Evolutionary conservation across 2,888 invertebrate species (phyloP).

Genomic region (Deladenus siricidicola): DNA sequence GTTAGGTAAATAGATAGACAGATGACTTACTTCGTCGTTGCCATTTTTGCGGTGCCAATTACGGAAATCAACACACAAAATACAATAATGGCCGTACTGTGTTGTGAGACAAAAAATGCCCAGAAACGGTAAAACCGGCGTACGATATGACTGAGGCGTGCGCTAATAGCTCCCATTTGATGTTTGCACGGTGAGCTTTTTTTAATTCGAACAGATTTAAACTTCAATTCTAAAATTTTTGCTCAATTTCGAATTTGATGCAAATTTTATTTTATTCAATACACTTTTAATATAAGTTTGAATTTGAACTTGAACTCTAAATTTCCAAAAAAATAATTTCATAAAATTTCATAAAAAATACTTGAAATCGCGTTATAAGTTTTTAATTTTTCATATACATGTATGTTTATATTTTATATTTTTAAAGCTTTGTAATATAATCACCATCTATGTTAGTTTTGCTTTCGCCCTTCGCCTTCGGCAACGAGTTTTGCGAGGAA

Average conservation of each 20-base stretch:
- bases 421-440: too few species aligned
- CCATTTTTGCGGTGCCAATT: conserved; percentile 35
- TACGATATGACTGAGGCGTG: background rate
- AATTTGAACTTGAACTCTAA: too few species aligned
- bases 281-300: too few species aligned
- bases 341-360: too few species aligned
- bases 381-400: too few species aligned
- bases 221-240: background rate
- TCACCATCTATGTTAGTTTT: too few species aligned
- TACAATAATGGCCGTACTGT: conserved; percentile 38
- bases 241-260: background rate
- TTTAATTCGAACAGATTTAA: background rate
- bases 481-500: too few species aligned
- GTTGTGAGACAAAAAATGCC: conserved; percentile 38
- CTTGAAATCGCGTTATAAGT: too few species aligned
- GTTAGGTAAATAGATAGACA: background rate
- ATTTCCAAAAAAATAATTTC: too few species aligned
- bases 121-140: conserved; percentile 21
- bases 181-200: background rate
- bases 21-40: conserved; percentile 20
- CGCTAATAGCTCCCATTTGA: background rate
- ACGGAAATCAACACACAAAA: conserved; percentile 37
- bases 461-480: too few species aligned
- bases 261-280: too few species aligned
- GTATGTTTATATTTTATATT: too few species aligned